Percentiles rank a stretch among this genome's conserved stretches.
Conservation (phyloP, 37 sponge, comb jelly and placozoan genomes). For the Aphrocallistes beatrix region DNA sequence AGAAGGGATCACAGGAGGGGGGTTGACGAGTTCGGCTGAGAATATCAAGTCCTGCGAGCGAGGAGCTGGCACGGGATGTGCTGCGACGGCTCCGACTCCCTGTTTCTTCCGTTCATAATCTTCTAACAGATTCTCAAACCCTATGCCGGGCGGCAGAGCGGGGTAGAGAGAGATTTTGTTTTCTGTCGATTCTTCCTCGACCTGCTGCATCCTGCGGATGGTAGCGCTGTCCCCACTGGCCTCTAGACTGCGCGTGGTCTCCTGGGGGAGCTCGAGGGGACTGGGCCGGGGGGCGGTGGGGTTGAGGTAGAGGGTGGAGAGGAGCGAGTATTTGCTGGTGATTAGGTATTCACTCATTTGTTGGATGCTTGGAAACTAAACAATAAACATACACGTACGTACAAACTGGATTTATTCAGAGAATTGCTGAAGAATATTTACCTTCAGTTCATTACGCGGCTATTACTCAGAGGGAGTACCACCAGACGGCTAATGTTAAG, state of each 20-base stretch:
- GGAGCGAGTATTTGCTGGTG: background rate
- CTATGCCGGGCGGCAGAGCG: background rate
- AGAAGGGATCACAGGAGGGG: no score
- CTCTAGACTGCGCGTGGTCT: background rate
- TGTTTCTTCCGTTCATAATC: constrained; percentile 13
- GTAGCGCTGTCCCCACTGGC: background rate
- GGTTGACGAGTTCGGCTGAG: no score
- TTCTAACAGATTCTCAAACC: background rate
- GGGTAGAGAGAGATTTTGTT: constrained; percentile 11
- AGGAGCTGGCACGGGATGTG: background rate
- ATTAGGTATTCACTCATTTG: background rate
- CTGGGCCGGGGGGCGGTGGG: background rate
- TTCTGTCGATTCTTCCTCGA: background rate
- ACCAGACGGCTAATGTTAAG: no score
- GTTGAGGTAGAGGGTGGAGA: background rate
- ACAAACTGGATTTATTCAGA: no score
- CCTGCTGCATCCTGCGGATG: background rate
- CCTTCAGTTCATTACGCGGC: no score
- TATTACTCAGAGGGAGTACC: no score
- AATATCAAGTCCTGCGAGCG: no score
- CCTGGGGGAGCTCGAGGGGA: background rate
- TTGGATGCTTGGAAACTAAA: background rate
- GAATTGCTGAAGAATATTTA: no score
- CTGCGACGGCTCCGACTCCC: background rate
- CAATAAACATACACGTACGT: background rate